Evolutionary conservation across 1,140 invertebrate species (phyloP).

Genomic region (Penaeus indicus): DNA sequence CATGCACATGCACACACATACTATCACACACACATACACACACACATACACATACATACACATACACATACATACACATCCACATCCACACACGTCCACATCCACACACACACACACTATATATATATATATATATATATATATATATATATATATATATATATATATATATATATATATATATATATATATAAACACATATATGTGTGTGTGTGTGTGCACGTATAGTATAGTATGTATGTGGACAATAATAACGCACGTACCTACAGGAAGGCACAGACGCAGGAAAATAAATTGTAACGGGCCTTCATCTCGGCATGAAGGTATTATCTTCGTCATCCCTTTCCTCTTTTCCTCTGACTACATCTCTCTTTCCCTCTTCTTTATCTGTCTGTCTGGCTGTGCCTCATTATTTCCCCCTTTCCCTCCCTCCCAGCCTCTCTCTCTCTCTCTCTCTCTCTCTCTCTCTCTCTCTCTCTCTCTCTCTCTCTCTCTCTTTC

Average conservation of each 20-base stretch:
- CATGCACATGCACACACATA: not conserved
- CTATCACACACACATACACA: not conserved
- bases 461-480: slow-evolving; percentile 38
- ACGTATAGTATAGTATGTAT: not conserved
- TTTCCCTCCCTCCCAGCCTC: not conserved
- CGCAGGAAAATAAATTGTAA: slow-evolving; percentile 17
- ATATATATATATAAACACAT: slow-evolving; percentile 23
- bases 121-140: too few relatives aligned
- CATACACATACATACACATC: too few relatives aligned
- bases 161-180: slow-evolving; percentile 16
- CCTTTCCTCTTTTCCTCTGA: not conserved
- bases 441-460: not conserved
- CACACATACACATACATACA: not conserved
- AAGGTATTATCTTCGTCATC: slow-evolving; percentile 4
- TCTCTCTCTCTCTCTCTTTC: slow-evolving; percentile 44
- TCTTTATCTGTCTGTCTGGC: not conserved
- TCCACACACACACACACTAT: too few relatives aligned
- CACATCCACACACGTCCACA: too few relatives aligned
- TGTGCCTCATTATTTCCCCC: not conserved
- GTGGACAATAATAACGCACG: slow-evolving; percentile 17
- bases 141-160: not conserved
- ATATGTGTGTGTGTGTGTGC: not conserved
- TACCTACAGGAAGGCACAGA: slow-evolving; percentile 7
- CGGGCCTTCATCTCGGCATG: not conserved
- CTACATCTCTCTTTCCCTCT: slow-evolving; percentile 8